phyloP scores from a whole-genome alignment of 2,797 vertebrate genomes.

The Tamandua tetradactyla region DNA sequence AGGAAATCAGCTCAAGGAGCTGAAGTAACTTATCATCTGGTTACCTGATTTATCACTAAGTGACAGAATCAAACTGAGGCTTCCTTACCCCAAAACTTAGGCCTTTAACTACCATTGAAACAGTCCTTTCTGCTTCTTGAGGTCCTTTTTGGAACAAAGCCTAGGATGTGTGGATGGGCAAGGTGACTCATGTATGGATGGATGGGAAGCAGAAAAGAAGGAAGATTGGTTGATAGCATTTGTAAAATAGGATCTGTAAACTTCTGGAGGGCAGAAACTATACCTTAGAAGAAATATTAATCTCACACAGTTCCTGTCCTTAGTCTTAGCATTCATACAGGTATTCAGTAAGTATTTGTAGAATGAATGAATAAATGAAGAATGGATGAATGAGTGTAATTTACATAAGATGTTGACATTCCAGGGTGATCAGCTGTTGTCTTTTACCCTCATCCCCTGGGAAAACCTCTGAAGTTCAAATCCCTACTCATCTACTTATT shows the following conservation, averaged over 20 bases:
- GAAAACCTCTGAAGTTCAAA: neutral
- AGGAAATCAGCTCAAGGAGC: neutral
- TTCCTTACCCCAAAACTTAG: neutral
- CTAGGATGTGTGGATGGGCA: too few relatives aligned
- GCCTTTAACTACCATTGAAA: neutral
- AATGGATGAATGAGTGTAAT: neutral
- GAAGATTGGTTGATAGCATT: neutral
- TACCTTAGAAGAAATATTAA: neutral
- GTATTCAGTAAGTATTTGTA: neutral
- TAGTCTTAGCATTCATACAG: neutral
- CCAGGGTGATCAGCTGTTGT: neutral
- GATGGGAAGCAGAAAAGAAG: neutral
- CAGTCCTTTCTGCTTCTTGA: neutral
- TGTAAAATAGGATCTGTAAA: neutral
- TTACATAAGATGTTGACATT: neutral
- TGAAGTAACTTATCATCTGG: neutral
- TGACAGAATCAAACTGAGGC: neutral
- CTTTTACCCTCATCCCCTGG: neutral
- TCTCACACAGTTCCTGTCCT: neutral
- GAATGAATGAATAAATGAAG: conserved; percentile 31
- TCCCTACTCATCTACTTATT: neutral
- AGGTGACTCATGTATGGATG: neutral
- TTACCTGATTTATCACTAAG: neutral
- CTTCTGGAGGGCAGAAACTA: neutral
- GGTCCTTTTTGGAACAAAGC: neutral